Conservation (phyloP, 2,113 vertebrate species). For the Emberiza fucata region DNA sequence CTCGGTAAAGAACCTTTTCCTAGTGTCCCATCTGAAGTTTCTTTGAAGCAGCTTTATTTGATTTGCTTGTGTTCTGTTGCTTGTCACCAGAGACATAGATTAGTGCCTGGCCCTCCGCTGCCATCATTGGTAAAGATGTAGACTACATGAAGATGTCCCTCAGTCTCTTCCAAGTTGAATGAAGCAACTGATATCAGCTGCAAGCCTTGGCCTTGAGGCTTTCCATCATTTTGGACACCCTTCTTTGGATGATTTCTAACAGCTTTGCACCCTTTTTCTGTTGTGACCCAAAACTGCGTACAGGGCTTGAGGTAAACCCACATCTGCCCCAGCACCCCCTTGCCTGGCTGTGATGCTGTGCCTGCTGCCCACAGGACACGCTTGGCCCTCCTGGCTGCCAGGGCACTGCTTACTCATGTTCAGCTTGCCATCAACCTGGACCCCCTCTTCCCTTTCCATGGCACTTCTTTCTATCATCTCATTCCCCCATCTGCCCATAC, state of each 20-base stretch:
- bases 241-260: background rate
- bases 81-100: background rate
- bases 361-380: rapidly evolving
- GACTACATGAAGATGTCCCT: background rate
- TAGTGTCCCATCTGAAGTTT: background rate
- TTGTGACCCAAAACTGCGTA: background rate
- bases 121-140: background rate
- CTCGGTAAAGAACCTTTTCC: background rate
- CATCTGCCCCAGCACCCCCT: background rate
- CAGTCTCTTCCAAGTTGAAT: background rate
- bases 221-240: background rate
- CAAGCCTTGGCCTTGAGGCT: background rate
- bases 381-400: background rate
- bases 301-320: background rate
- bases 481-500: rapidly evolving
- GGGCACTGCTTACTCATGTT: background rate
- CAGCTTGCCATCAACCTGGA: background rate
- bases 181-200: background rate
- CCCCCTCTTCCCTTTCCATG: rapidly evolving
- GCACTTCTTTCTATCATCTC: background rate
- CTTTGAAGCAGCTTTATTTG: background rate
- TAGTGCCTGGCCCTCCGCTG: rapidly evolving
- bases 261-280: background rate
- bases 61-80: background rate
- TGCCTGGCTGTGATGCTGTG: rapidly evolving